Percentiles rank a stretch among this genome's conserved stretches.
Evolutionary conservation across 37 sponge, comb jelly and placozoan genomes (phyloP).

Genomic region (Mnemiopsis leidyi): DNA sequence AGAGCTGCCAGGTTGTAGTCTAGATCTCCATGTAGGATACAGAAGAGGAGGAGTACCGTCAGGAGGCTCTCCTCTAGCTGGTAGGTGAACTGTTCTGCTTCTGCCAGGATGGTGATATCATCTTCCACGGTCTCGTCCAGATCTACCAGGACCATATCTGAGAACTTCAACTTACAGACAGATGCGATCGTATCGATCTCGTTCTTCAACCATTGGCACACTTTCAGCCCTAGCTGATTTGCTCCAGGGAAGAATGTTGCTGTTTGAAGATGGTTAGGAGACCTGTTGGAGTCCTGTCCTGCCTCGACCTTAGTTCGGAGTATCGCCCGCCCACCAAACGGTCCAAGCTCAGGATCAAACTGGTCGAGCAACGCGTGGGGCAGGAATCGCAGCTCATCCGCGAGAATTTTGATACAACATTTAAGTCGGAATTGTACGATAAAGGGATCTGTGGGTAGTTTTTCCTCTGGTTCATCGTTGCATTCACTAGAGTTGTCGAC

Average conservation of each 20-base stretch:
- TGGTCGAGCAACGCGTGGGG: not conserved
- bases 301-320: not conserved
- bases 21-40: slow-evolving; percentile 9
- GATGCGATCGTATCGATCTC: not conserved
- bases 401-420: slow-evolving; percentile 12
- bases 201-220: slow-evolving; percentile 30
- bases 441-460: not conserved
- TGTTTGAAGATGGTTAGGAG: not conserved
- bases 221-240: slow-evolving; percentile 24
- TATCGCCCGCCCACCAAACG: not conserved
- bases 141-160: not conserved
- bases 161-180: not conserved
- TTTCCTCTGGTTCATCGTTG: not conserved
- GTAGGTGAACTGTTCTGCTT: not conserved
- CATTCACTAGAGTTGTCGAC: not conserved
- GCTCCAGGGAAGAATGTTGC: not conserved
- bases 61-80: slow-evolving; percentile 9
- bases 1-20: slow-evolving; percentile 22
- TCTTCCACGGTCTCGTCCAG: not conserved
- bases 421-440: not conserved
- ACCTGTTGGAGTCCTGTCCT: not conserved
- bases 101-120: not conserved
- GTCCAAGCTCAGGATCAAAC: slow-evolving; percentile 30
- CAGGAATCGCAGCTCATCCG: not conserved
- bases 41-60: slow-evolving; percentile 23